Base-by-base conservation (phyloP, 2,113 vertebrate species). In the Sitta europaea region DNA sequence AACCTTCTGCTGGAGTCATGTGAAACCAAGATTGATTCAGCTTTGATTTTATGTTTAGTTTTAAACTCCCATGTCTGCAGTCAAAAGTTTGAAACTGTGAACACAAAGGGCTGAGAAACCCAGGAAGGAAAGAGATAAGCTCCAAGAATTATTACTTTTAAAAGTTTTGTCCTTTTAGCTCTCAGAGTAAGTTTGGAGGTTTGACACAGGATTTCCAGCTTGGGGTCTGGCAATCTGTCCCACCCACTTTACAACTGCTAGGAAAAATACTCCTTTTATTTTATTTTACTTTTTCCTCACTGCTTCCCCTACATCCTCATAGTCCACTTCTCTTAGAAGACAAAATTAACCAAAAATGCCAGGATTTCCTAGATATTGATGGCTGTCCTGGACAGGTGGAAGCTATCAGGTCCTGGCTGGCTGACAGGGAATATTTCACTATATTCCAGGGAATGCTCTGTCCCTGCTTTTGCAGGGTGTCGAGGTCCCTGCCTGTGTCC, bases 241-340 rank as follows among this genome's bases (percentile, higher is more conserved):
- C 54, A 66, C 23, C 17, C 54, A 53, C 38, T 45, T 58, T 55
- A 72, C 54, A 62, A 20, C 28, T 42, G 40, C 57, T 36, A n/a
- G 31, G 38, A 75, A 63, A 89, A 18, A 27, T 2, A 28, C 3
- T 61, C 10, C 3, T 38, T 29, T 13, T 50, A 25, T 23, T 55
- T 15, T 5, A 45, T 45, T 45, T 20, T n/a, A n/a, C 5, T 2
- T 2, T 2, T 6, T 8, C 3, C 9, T 1, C 29, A 22, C 14
- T 43, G n/a, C 59, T 91, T 78, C 43, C 59, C 31, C 24, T 55
- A 31, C 55, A 48, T 61, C 63, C 18, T 91, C 47, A 25, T 50
- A 70, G 42, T 38, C 38, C 10, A 5, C 17, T 71, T 80, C 54
- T 71, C 53, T 59, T 13, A 6, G 11, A 38, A 73, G 33, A 42